A percentile compares a stretch with the other conserved stretches of the same genome.
Conservation (phyloP, 37 sponge, comb jelly and placozoan species). For the Tethya wilhelma region DNA sequence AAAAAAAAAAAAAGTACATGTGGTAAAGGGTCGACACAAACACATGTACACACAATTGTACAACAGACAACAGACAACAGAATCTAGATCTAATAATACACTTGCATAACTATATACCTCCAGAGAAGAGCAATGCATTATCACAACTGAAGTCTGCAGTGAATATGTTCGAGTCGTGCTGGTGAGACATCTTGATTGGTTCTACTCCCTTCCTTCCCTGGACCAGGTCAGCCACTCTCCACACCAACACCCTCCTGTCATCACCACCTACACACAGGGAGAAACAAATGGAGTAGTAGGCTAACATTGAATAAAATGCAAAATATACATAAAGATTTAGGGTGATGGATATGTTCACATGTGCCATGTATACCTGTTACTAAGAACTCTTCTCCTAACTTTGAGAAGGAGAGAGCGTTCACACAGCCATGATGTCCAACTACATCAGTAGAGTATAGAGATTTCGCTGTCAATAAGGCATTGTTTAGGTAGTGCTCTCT, state of each 20-base stretch:
- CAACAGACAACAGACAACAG: too few species aligned
- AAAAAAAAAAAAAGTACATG: neutral
- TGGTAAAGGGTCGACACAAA: too few species aligned
- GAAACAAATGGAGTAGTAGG: neutral
- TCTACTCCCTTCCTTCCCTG: neutral
- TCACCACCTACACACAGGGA: conserved; percentile 56
- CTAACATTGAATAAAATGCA: too few species aligned
- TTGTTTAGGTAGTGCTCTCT: conserved; percentile 19
- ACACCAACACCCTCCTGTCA: conserved; percentile 57
- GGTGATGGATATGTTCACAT: neutral
- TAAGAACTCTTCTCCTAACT: conserved; percentile 40
- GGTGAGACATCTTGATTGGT: conserved; percentile 24
- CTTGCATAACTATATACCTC: conserved; percentile 49
- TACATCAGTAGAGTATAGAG: conserved; percentile 38
- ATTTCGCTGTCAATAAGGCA: neutral
- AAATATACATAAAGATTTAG: too few species aligned
- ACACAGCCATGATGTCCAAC: conserved; percentile 63
- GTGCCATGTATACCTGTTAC: conserved; percentile 21
- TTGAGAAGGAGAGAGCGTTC: conserved; percentile 63
- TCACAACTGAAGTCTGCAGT: conserved; percentile 47
- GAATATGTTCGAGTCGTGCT: conserved; percentile 65
- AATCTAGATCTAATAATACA: too few species aligned
- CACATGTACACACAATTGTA: too few species aligned
- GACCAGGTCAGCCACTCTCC: conserved; percentile 40
- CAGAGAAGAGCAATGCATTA: conserved; percentile 46